Percentiles rank a stretch among this genome's conserved stretches.
These are phyloP conservation scores for Strigamia maritima DNA, from an alignment of 2,888 invertebrate genomes.

Conservation along the genomic window DNA sequence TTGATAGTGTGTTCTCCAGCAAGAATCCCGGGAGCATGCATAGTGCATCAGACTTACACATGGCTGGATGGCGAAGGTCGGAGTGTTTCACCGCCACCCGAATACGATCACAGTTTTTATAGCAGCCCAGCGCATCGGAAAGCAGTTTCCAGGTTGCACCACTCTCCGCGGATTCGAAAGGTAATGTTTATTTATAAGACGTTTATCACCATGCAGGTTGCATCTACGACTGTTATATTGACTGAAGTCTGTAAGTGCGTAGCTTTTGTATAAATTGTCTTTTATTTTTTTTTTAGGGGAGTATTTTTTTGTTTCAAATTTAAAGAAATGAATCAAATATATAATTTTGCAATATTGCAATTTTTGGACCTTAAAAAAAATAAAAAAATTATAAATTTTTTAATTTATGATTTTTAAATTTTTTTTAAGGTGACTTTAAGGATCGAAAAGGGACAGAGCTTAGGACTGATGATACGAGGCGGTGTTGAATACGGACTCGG, in stretches of 20 bases:
- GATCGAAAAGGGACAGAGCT: slow-evolving; percentile 60
- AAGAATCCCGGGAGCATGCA: slow-evolving; percentile 52
- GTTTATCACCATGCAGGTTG: not conserved
- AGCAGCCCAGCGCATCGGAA: slow-evolving; percentile 41
- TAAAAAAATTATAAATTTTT: too few species aligned
- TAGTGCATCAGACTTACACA: slow-evolving; percentile 76
- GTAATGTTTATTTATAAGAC: slow-evolving; percentile 22
- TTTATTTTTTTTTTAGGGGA: too few species aligned
- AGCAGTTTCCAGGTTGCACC: slow-evolving; percentile 37
- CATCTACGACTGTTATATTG: not conserved
- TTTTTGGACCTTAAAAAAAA: too few species aligned
- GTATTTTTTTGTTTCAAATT: too few species aligned
- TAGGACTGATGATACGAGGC: slow-evolving; percentile 92
- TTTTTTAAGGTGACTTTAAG: slow-evolving; percentile 50
- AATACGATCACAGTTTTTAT: slow-evolving; percentile 59
- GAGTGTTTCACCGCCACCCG: slow-evolving; percentile 79
- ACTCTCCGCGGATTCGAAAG: slow-evolving; percentile 34
- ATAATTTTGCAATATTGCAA: too few species aligned
- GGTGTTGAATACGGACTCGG: slow-evolving; percentile 93
- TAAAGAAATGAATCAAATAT: too few species aligned
- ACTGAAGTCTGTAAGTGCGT: not conserved
- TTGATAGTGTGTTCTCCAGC: slow-evolving; percentile 49
- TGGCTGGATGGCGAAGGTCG: slow-evolving; percentile 92
- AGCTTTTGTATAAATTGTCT: too few species aligned
- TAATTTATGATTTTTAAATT: not conserved